phyloP scores from a whole-genome alignment of 1,140 invertebrate species.

The Ericerus pela region DNA sequence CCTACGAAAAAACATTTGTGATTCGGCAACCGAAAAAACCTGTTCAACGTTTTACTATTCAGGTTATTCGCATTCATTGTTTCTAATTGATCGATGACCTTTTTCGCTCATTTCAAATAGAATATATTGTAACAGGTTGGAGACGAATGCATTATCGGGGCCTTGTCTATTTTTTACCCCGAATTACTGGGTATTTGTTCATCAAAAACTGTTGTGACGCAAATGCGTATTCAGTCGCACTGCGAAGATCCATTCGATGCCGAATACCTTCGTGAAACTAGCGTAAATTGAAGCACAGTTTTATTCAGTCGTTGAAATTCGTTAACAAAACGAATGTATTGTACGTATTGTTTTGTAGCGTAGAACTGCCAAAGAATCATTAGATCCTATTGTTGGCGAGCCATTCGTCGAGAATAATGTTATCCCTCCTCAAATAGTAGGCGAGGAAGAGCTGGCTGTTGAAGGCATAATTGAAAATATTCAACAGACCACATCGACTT shows the following conservation, averaged over 20 bases:
- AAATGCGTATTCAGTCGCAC: constrained; percentile 60
- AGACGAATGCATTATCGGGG: constrained; percentile 84
- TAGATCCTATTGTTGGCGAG: not conserved
- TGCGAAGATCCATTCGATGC: constrained; percentile 88
- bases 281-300: constrained; percentile 48
- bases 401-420: not conserved
- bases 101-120: not conserved
- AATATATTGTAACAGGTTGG: constrained; percentile 48
- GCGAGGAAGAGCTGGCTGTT: not conserved
- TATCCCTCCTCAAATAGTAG: not conserved
- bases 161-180: constrained; percentile 73
- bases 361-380: not conserved
- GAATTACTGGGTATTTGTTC: constrained; percentile 77
- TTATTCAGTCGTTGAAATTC: not conserved
- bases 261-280: constrained; percentile 75
- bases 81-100: constrained; percentile 3
- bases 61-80: no score
- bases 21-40: constrained; percentile 54
- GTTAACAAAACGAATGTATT: not conserved
- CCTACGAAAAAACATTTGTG: constrained; percentile 60
- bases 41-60: constrained; percentile 55
- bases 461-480: not conserved
- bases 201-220: constrained; percentile 48
- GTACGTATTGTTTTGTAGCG: not conserved
- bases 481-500: not conserved